Evolutionary conservation across 2,113 vertebrate species (phyloP).

Genomic region (Coreoperca whiteheadi): DNA sequence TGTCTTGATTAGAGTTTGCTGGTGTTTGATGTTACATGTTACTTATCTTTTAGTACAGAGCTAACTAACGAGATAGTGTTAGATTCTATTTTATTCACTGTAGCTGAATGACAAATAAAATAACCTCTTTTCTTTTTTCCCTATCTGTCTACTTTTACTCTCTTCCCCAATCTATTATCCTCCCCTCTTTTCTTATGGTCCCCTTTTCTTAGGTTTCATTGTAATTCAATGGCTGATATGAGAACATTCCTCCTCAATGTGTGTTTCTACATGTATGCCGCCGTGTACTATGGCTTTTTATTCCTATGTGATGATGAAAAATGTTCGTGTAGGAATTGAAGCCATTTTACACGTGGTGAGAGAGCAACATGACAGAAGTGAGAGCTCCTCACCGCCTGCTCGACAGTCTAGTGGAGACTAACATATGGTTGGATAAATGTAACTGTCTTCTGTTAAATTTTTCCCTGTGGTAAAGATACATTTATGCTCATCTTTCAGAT

Average conservation of each 20-base stretch:
- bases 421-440: constrained; percentile 60
- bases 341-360: constrained; percentile 98
- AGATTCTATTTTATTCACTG: constrained; percentile 9
- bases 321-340: constrained; percentile 99
- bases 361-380: constrained; percentile 82
- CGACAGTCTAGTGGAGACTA: constrained; percentile 1
- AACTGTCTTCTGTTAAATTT: constrained; percentile 52
- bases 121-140: constrained; percentile 34
- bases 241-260: constrained; percentile 3
- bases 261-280: constrained; percentile 83
- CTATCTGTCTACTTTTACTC: constrained; percentile 9
- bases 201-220: constrained; percentile 58
- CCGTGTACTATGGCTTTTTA: constrained; percentile 99
- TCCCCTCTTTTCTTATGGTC: constrained; percentile 12
- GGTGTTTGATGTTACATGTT: background rate
- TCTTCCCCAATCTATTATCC: background rate
- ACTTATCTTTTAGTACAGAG: background rate
- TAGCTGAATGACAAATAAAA: constrained; percentile 22
- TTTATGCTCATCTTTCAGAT: constrained; percentile 55
- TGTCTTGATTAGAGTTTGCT: background rate
- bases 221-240: constrained; percentile 33
- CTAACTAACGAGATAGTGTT: background rate
- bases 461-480: constrained; percentile 61
- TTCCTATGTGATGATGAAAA: constrained; percentile 99
- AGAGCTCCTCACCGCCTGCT: constrained; percentile 17